These are phyloP conservation scores for Sebastes trivittatus DNA, from an alignment of 2,797 vertebrate species.

Conservation along the genomic window DNA sequence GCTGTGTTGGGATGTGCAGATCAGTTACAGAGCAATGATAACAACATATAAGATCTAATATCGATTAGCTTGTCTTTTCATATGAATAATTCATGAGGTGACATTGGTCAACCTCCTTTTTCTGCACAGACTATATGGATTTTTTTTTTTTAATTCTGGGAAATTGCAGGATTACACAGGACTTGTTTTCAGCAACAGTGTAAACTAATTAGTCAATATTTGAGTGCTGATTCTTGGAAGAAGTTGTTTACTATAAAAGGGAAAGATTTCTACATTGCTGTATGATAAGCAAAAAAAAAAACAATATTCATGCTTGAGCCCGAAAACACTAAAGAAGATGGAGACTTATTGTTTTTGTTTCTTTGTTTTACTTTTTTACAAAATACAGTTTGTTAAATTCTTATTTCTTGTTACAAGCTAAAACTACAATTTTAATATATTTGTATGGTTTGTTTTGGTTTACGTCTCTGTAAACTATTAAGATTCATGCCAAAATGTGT, in stretches of 20 bases:
- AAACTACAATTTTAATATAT: slow-evolving; percentile 28
- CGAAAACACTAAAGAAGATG: slow-evolving; percentile 14
- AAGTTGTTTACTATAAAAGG: neutral
- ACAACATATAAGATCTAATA: neutral
- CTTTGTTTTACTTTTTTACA: neutral
- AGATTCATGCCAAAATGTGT: neutral
- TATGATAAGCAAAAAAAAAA: slow-evolving; percentile 28
- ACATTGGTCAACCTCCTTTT: slow-evolving; percentile 9
- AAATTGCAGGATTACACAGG: neutral
- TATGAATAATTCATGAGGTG: slow-evolving; percentile 50
- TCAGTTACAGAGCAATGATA: neutral
- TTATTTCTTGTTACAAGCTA: neutral
- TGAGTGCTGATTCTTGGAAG: neutral
- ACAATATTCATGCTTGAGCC: slow-evolving; percentile 4
- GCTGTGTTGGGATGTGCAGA: neutral
- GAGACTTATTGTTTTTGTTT: slow-evolving; percentile 20
- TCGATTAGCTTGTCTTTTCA: slow-evolving; percentile 26
- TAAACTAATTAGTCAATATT: neutral
- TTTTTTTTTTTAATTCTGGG: neutral
- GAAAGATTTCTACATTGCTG: slow-evolving; percentile 31
- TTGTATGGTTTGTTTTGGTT: slow-evolving; percentile 18
- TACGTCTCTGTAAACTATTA: neutral
- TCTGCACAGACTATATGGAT: neutral
- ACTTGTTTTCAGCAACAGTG: neutral
- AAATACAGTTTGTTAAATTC: neutral